Evolutionary conservation across 2,113 vertebrate species (phyloP).

Genomic region (Brienomyrus longianalis): DNA sequence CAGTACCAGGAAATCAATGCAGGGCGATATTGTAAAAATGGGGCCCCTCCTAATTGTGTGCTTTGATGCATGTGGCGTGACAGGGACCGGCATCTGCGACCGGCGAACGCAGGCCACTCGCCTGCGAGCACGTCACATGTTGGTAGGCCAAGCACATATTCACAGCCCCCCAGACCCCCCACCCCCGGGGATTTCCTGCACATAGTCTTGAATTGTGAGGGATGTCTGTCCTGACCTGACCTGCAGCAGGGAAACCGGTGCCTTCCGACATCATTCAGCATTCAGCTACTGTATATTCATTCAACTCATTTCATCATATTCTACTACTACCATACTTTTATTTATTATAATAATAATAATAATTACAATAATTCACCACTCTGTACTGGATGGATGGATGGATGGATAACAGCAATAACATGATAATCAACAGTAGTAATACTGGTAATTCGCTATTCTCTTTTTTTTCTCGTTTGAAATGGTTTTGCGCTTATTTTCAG

Average conservation of each 20-base stretch:
- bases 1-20: background rate
- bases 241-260: background rate
- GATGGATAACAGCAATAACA: background rate
- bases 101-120: background rate
- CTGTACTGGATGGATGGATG: background rate
- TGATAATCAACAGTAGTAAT: background rate
- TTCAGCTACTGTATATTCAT: background rate
- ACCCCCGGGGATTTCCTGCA: background rate
- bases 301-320: background rate
- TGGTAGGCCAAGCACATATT: background rate
- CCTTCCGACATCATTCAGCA: background rate
- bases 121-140: background rate
- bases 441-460: background rate
- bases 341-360: background rate
- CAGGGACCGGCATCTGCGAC: background rate
- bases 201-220: background rate
- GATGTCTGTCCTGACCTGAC: background rate
- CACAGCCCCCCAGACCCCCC: background rate
- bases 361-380: background rate
- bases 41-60: background rate
- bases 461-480: background rate
- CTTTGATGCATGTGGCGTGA: background rate
- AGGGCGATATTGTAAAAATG: background rate
- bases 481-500: background rate
- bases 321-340: background rate